Evolutionary conservation across 1,140 invertebrate species (phyloP).

Genomic region (Panulirus ornatus): DNA sequence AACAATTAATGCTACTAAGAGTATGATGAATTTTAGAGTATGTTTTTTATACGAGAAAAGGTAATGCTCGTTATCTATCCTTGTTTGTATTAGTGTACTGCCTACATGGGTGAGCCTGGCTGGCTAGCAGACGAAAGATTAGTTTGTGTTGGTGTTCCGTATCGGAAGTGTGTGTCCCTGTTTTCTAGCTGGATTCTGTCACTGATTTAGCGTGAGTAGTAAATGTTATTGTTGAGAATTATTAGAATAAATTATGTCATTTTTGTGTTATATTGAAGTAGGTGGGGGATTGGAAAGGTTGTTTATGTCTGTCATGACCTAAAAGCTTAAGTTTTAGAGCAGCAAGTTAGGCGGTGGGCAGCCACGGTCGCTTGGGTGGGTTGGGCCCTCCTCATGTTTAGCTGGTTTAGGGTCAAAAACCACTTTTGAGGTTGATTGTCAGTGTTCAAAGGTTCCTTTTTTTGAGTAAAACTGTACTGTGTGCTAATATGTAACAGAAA

Average conservation of each 20-base stretch:
- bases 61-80: too few species aligned
- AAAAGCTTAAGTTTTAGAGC: background rate
- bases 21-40: too few species aligned
- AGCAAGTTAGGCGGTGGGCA: background rate
- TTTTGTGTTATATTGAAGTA: too few species aligned
- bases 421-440: too few species aligned
- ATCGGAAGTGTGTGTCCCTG: background rate
- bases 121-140: background rate
- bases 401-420: too few species aligned
- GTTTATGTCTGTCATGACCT: background rate
- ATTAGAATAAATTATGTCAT: too few species aligned
- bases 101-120: background rate
- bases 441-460: too few species aligned
- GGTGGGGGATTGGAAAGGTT: background rate
- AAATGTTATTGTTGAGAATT: too few species aligned
- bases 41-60: too few species aligned
- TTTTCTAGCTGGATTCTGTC: background rate
- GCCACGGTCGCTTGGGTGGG: background rate
- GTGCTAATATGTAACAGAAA: too few species aligned
- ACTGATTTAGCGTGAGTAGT: background rate
- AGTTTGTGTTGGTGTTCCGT: slow-evolving; percentile 12
- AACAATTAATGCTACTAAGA: too few species aligned
- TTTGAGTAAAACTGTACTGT: too few species aligned
- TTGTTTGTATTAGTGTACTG: background rate
- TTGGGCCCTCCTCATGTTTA: background rate